Evolutionary conservation across 1,140 invertebrate genomes (phyloP), one percentile per base, ranked within the genome.

Genomic region (Himalopsyche phryganea): DNA sequence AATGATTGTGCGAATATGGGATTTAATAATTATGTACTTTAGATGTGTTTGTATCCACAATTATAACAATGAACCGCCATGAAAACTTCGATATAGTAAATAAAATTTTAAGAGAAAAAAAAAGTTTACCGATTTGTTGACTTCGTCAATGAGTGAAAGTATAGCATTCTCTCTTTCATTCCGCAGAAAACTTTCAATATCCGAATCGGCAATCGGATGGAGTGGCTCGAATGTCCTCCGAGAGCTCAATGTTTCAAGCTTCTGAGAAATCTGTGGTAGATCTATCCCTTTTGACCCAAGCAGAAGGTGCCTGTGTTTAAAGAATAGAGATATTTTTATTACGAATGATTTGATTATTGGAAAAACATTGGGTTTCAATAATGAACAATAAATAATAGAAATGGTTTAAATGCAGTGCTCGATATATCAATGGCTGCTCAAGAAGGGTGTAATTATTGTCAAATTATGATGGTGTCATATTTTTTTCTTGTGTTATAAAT

Each of bases 151-250:
- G 6, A 94, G 85, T 17, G 90, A 88, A 3, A 97, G 75, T 67
- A 97, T 89, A 15, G 92, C 91, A 84, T 95, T 97, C 78, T 96
- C 91, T 50, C 91, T 85, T 79, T 97, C 94, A 83, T 96, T 96
- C 73, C 86, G 88, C 2, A 98, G 74, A 73, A 90, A 97, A 66
- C 87, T 91, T 66, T 90, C 81, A 59, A 93, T 89, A 76, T 97
- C 93, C 19, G 90, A 90, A 68, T 96, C 92, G 44, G 86, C 84
- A 35, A 94, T 86, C 1, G 92, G 91, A 76, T 96, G 91, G 28
- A 95, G 75, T 0, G 93, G 89, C 70, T 95, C 91, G 75, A 94
- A 93, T 40, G 91, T 91, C 57, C 85, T 80, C 57, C 88, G 83
- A 4, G 91, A 82, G 71, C 88, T 95, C 0, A 98, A 77, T 1